These are phyloP conservation scores for Lemur catta DNA, from an alignment of 2,797 vertebrate genomes.

Conservation along the genomic window DNA sequence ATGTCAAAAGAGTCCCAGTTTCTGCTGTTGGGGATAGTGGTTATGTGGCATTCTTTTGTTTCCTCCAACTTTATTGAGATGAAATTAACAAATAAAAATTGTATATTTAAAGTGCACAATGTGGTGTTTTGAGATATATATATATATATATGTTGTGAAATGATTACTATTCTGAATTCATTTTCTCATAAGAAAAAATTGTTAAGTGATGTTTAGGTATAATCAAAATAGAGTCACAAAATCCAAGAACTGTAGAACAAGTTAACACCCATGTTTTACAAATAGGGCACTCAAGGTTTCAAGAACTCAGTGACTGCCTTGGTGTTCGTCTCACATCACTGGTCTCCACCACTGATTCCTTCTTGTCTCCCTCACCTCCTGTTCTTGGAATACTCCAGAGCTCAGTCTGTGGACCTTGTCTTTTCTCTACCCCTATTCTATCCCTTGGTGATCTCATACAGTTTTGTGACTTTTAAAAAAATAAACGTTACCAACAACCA, in stretches of 20 bases:
- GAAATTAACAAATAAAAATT: neutral
- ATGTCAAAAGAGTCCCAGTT: neutral
- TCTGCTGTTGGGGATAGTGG: neutral
- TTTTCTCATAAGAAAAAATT: conserved; percentile 29
- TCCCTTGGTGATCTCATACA: neutral
- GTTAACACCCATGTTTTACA: neutral
- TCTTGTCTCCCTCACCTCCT: neutral
- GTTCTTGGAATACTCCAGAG: neutral
- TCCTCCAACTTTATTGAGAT: neutral
- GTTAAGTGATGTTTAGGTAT: neutral
- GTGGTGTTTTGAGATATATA: neutral
- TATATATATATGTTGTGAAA: neutral
- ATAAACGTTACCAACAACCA: neutral
- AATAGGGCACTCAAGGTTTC: neutral
- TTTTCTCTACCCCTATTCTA: neutral
- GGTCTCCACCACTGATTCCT: neutral
- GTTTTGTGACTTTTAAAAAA: neutral
- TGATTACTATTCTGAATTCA: neutral
- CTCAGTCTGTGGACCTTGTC: neutral
- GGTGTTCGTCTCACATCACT: neutral
- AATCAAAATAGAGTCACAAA: neutral
- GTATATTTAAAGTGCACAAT: neutral
- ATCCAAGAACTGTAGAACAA: neutral
- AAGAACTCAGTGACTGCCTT: neutral
- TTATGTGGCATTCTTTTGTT: neutral